Evolutionary conservation across 2,888 invertebrate genomes (phyloP).

Genomic region (Hanleya hanleyi): DNA sequence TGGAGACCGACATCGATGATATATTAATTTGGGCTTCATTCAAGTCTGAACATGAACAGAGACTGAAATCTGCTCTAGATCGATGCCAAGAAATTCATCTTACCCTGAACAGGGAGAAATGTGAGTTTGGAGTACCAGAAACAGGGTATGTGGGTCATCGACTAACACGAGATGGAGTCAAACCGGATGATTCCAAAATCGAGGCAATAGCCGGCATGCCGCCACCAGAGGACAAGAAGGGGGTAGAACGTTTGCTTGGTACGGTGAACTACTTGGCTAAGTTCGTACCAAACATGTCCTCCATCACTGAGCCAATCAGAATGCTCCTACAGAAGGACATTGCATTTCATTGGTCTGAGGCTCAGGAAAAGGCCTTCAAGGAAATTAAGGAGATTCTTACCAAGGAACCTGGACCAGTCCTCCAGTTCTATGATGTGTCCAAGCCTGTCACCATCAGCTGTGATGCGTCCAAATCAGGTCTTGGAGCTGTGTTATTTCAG

Average conservation of each 20-base stretch:
- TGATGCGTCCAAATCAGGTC: constrained; percentile 18
- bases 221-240: background rate
- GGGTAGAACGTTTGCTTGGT: constrained; percentile 31
- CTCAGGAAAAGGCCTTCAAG: constrained; percentile 2
- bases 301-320: constrained; percentile 12
- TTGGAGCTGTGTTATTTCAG: constrained; percentile 23
- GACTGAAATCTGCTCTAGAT: constrained; percentile 1
- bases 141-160: background rate
- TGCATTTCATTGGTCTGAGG: constrained; percentile 14
- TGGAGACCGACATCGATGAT: constrained; percentile 16
- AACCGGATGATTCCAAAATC: no score
- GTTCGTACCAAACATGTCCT: constrained; percentile 31
- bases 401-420: constrained; percentile 3
- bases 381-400: constrained; percentile 8
- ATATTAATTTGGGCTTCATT: constrained; percentile 17
- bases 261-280: constrained; percentile 33
- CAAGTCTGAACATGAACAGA: constrained; percentile 9
- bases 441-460: constrained; percentile 11
- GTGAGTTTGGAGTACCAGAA: background rate
- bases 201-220: background rate
- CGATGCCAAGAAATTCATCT: constrained; percentile 2
- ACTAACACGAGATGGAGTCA: background rate
- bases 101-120: background rate
- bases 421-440: constrained; percentile 13
- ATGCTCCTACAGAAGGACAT: background rate